Base-by-base conservation (phyloP, 2,888 invertebrate genomes). In the Cephus rjabovi region DNA sequence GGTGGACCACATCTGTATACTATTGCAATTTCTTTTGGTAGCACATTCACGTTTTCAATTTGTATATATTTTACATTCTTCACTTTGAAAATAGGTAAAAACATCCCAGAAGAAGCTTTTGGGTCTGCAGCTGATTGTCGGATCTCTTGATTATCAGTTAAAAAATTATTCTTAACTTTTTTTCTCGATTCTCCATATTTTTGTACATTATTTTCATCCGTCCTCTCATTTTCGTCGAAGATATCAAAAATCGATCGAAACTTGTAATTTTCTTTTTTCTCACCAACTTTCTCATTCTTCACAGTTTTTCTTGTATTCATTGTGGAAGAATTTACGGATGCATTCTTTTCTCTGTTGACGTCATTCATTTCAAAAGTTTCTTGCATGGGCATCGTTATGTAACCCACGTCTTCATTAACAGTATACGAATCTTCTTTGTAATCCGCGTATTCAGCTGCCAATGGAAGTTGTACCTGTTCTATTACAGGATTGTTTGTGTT, bases 1-100 rank as follows among this genome's bases (percentile, higher is more conserved):
- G 83, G 82, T 68, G 81, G 76, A 9, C 80, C 83, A 68, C 80
- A 83, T 68, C 79, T 81, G 76, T 83, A 83, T 34, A 83, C 76
- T 33, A 82, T 73, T 33, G 81, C 82, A 75, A 83, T 75, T 68
- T 79, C 79, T 70, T 77, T 77, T 12, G 82, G 83, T 15, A 80
- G 79, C n/a, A 71, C 12, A 31, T 71, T 34, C 31, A 34, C 31
- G 4, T 71, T 34, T 4, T 34, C 31, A 33, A 71, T 31, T 31
- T 71, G 12, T 31, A 33, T 71, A 34, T 15, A 71, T 31, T 71
- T 71, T 34, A 12, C 31, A 76, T 81, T 79, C 34, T 81, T 81
- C 35, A 81, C 12, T 76, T 80, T 76, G 69, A 81, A 33, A 15
- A 78, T 23, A 33, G 71, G 56, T 23, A 23, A 56, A 56, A 23